A percentile compares a stretch with the other conserved stretches of the same genome.
Evolutionary conservation across 2,797 vertebrate species (phyloP).

Genomic region (Acrocephalus scirpaceus): DNA sequence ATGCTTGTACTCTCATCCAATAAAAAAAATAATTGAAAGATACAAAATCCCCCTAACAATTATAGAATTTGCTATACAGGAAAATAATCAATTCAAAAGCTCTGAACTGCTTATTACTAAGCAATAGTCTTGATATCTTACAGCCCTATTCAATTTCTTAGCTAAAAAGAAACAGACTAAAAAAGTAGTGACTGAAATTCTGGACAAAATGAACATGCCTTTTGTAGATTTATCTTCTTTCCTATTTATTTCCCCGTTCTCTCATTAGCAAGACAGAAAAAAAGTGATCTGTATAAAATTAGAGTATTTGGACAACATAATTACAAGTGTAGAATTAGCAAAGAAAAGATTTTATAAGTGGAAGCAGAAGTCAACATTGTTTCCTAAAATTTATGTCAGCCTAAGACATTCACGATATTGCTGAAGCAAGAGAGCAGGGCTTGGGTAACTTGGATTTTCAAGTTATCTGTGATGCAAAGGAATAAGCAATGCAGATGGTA

Average conservation of each 20-base stretch:
- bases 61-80: neutral
- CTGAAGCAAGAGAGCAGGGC: neutral
- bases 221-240: neutral
- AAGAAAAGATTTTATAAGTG: neutral
- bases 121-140: neutral
- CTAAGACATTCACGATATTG: neutral
- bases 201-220: neutral
- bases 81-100: neutral
- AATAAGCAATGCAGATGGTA: neutral
- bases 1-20: neutral
- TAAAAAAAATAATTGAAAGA: neutral
- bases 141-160: neutral
- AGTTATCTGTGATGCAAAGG: neutral
- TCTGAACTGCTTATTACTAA: neutral
- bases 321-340: neutral
- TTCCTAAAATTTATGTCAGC: neutral
- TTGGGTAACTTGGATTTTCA: neutral
- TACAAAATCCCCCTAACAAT: neutral
- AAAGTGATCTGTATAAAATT: neutral
- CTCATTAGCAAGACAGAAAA: neutral
- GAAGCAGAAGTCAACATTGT: neutral
- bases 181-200: neutral
- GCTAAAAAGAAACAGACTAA: neutral
- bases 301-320: neutral
- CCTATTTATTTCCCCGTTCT: neutral